phyloP scores from a whole-genome alignment of 1,140 invertebrate genomes.

The Dendroctonus ponderosae region DNA sequence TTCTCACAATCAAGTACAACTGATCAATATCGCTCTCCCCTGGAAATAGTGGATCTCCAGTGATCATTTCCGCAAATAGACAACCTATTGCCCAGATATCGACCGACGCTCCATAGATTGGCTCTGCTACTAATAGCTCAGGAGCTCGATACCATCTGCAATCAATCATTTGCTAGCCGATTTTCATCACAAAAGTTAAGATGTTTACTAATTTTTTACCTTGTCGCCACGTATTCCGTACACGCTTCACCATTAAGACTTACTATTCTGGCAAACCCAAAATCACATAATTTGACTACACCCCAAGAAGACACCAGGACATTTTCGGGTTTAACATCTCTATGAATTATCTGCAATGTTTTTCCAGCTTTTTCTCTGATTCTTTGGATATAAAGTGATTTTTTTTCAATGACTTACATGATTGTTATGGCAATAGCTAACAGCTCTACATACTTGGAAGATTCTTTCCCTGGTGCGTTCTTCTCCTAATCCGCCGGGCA shows the following conservation, averaged over 20 bases:
- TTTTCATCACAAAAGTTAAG: neutral
- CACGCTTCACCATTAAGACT: constrained; percentile 67
- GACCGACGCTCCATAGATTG: constrained; percentile 69
- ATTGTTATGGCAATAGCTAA: constrained; percentile 84
- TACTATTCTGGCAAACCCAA: constrained; percentile 77
- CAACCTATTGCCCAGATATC: constrained; percentile 90
- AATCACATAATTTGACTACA: constrained; percentile 85
- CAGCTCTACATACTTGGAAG: constrained; percentile 78
- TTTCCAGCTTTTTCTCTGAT: neutral
- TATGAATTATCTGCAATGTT: constrained; percentile 75
- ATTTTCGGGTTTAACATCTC: constrained; percentile 92
- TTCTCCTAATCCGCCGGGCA: constrained; percentile 67
- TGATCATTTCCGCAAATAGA: constrained; percentile 85
- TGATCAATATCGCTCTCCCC: constrained; percentile 92
- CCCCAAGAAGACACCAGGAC: constrained; percentile 77
- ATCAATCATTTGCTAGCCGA: neutral
- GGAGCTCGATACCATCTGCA: constrained; percentile 83
- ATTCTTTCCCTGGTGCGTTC: constrained; percentile 70
- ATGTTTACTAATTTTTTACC: constrained; percentile 5
- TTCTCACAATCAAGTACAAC: constrained; percentile 75
- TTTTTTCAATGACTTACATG: constrained; percentile 61
- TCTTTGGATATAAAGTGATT: neutral
- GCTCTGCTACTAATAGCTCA: constrained; percentile 77
- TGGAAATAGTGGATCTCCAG: constrained; percentile 80
- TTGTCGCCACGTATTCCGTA: constrained; percentile 80